These are phyloP conservation scores for Trichonephila clavata DNA, from an alignment of 1,140 invertebrate genomes.

Conservation along the genomic window DNA sequence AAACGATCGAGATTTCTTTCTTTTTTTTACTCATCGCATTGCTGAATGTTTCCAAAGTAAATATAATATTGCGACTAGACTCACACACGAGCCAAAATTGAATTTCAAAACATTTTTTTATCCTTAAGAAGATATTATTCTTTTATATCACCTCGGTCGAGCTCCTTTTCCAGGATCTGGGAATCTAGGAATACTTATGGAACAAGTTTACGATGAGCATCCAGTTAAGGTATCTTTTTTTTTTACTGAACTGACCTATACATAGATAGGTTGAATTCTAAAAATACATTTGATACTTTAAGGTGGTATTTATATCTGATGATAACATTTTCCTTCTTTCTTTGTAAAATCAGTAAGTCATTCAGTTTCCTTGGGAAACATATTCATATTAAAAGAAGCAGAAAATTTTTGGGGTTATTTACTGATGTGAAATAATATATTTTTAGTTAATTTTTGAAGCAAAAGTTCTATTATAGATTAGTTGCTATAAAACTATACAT, in stretches of 20 bases:
- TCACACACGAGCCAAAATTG: background rate
- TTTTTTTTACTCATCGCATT: background rate
- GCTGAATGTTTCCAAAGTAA: background rate
- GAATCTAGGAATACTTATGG: slow-evolving; percentile 1
- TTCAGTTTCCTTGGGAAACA: no score
- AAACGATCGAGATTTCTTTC: background rate
- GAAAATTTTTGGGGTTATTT: no score
- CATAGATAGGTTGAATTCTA: background rate
- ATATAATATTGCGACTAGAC: background rate
- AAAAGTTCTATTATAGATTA: no score
- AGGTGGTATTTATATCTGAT: background rate
- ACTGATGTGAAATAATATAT: no score
- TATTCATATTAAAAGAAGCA: no score
- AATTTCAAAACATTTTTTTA: background rate
- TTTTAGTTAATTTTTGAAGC: no score
- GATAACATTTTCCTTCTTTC: background rate
- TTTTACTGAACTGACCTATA: background rate
- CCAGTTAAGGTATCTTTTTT: background rate
- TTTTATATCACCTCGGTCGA: background rate
- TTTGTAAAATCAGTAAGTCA: no score
- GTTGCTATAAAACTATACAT: no score
- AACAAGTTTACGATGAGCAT: slow-evolving; percentile 34
- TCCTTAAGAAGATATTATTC: slow-evolving; percentile 3
- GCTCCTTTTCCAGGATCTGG: background rate
- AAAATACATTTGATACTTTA: background rate